These are phyloP conservation scores for Trichonephila clavata DNA, from an alignment of 1,140 invertebrate genomes.

Conservation along the genomic window DNA sequence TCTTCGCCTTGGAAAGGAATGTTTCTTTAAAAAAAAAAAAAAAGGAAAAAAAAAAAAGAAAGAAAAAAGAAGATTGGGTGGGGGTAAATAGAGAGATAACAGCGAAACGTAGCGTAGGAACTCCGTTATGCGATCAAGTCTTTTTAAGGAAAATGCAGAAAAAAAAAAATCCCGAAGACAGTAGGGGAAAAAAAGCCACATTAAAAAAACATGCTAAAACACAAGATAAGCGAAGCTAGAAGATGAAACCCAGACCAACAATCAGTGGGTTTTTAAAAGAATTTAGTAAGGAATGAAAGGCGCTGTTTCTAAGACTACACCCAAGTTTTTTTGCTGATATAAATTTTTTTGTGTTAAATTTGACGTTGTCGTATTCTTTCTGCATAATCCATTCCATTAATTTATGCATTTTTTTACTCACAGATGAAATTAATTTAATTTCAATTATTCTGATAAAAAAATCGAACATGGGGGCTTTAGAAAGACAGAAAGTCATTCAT, in stretches of 20 bases:
- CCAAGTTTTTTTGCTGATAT: neutral
- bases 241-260: neutral
- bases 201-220: neutral
- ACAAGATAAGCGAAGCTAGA: neutral
- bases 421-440: no score
- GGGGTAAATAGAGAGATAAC: neutral
- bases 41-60: neutral
- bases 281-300: neutral
- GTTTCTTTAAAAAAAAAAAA: no score
- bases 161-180: neutral
- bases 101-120: neutral
- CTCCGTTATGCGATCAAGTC: neutral
- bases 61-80: neutral
- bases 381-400: neutral
- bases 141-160: neutral
- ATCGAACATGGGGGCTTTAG: no score
- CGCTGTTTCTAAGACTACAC: neutral
- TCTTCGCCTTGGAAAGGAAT: neutral
- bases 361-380: neutral
- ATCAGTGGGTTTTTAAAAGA: neutral
- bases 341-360: neutral
- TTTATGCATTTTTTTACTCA: no score
- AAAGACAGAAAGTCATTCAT: no score
- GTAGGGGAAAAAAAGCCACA: neutral
- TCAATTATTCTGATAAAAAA: no score